Percentiles rank a stretch among this genome's conserved stretches.
phyloP scores from a whole-genome alignment of 2,113 vertebrate genomes.

The Setophaga petechia region DNA sequence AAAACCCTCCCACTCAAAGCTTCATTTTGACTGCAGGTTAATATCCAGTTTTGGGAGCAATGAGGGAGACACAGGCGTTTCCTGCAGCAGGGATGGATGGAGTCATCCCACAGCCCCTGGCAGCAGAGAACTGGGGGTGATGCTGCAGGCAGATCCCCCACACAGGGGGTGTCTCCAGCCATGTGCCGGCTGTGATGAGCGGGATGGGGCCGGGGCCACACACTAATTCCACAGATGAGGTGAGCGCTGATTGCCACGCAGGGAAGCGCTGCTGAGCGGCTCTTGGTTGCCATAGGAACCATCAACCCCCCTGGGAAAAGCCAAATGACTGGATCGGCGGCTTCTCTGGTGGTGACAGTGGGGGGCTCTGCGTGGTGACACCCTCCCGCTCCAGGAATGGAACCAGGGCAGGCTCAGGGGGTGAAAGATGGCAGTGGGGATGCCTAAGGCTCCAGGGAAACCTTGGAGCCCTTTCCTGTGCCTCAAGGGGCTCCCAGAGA shows the following conservation, averaged over 20 bases:
- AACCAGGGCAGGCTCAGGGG: neutral
- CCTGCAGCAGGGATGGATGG: neutral
- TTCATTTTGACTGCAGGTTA: rapidly evolving
- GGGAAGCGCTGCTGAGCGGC: neutral
- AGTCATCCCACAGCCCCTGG: neutral
- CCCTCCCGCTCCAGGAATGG: neutral
- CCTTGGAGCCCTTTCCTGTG: neutral
- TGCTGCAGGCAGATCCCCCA: neutral
- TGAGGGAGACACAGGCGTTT: neutral
- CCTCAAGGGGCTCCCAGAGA: neutral
- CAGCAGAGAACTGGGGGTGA: neutral
- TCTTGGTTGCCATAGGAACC: conserved; percentile 48
- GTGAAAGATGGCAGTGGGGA: rapidly evolving
- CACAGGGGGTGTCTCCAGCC: neutral
- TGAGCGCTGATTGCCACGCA: neutral
- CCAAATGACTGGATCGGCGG: neutral
- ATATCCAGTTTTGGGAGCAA: neutral
- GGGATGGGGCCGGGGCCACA: neutral
- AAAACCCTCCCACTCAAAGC: neutral
- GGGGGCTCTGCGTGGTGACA: neutral
- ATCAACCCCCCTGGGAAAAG: neutral
- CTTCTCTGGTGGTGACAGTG: rapidly evolving
- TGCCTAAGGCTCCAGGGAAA: neutral
- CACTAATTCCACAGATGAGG: neutral
- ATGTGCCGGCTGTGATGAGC: rapidly evolving